Conservation (phyloP, 2,797 vertebrate genomes). For the Lateolabrax maculatus region DNA sequence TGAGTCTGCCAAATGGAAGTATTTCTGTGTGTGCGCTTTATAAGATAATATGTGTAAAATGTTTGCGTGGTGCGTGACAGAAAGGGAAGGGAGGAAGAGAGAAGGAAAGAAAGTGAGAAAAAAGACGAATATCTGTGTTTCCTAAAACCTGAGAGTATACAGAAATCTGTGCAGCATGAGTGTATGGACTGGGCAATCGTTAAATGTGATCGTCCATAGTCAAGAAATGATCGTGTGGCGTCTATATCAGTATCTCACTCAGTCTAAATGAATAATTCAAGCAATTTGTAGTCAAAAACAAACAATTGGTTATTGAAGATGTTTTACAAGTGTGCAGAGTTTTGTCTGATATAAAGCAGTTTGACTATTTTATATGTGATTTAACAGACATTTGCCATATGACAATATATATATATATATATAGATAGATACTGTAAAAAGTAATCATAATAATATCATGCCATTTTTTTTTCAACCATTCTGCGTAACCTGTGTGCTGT, state of each 20-base stretch:
- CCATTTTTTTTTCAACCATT: background rate
- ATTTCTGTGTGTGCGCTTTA: conserved; percentile 38
- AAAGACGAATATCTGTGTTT: conserved; percentile 13
- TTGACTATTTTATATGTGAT: background rate
- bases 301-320: background rate
- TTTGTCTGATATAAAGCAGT: background rate
- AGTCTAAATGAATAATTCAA: conserved; percentile 8
- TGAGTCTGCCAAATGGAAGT: conserved; percentile 70
- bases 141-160: background rate
- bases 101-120: conserved; percentile 11
- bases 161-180: background rate
- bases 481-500: background rate
- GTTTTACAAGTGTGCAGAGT: background rate
- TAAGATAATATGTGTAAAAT: conserved; percentile 61
- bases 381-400: background rate
- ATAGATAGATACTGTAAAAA: background rate
- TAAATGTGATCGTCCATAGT: conserved; percentile 1
- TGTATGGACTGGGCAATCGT: conserved; percentile 3
- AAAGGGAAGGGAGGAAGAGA: conserved; percentile 22
- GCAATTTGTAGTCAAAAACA: background rate
- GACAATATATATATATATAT: background rate
- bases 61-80: conserved; percentile 46
- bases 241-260: conserved; percentile 5
- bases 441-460: background rate
- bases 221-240: background rate